Evolutionary conservation across 2,888 invertebrate genomes (phyloP), one percentile per base, ranked within the genome.

Genomic region (Syrista parreyssii): DNA sequence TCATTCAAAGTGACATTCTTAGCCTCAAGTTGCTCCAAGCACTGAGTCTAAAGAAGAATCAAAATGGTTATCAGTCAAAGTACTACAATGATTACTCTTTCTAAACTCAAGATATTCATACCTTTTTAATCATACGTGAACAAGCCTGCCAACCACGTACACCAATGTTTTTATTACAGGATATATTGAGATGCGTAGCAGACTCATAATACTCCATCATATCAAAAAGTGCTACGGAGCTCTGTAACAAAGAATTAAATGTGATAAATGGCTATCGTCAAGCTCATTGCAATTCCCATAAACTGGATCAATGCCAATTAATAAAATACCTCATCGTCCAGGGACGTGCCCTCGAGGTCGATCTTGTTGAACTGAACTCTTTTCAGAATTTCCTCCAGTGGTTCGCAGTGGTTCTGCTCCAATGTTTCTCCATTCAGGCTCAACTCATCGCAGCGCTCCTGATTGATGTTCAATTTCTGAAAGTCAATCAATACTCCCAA

Each of bases 171-270:
- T 94, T 93, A 90, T 97, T 97, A 75, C 94, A 95, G 55, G 95
- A 95, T 82, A 98, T 95, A 89, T 96, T 95, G 80, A 98, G 92
- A 83, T 95, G 93, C 81, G 91, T 91, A 0, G 94, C 93, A 73
- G 97, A 96, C 90, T 98, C 97, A 91, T 98, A 98, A 91, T 96
- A 98, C 90, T 98, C 98, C 81, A 98, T 94, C 96, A 98, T 97
- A 91, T 98, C 97, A 90, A 97, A 97, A 76, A 98, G 91, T 72
- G 97, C 96, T 85, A 96, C 95, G 71, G 95, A 93, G 82, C 88
- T 89, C 88, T 91, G 40, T 15, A 6, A 40, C 1, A 69, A 30
- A 69, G 15, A 69, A 36, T 36, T 12, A 36, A 78, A 78, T 75
- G 15, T 69, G 9, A 15, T 55, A 31, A 76, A 40, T 73, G 36